phyloP scores from a whole-genome alignment of 2,888 invertebrate genomes.

The Escarpia spicata region DNA sequence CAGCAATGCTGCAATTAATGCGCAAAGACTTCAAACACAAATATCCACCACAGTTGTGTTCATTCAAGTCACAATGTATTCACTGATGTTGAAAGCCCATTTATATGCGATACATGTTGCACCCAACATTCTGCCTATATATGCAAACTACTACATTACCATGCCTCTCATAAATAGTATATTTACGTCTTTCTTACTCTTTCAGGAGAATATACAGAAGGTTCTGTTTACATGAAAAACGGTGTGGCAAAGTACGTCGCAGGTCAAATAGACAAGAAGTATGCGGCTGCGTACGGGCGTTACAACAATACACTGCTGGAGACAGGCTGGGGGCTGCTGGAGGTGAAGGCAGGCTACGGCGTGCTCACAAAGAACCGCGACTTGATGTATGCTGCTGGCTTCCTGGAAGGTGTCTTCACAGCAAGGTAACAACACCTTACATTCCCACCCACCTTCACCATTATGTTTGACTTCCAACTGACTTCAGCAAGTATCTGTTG shows the following conservation, averaged over 20 bases:
- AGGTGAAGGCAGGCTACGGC: conserved; percentile 53
- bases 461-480: background rate
- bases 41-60: too few species aligned
- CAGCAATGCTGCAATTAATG: too few species aligned
- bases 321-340: conserved; percentile 61
- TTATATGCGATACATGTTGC: too few species aligned
- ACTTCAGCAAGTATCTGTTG: too few species aligned
- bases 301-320: conserved; percentile 53
- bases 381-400: conserved; percentile 60
- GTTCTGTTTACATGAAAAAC: conserved; percentile 30
- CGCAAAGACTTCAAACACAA: too few species aligned
- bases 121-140: background rate
- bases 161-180: background rate
- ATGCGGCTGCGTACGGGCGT: conserved; percentile 51
- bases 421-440: conserved; percentile 48
- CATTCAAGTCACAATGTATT: too few species aligned
- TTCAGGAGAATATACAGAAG: conserved; percentile 29
- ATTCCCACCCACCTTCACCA: background rate
- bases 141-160: background rate
- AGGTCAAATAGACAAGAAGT: conserved; percentile 33
- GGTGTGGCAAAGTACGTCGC: conserved; percentile 13
- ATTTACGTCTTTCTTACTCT: background rate
- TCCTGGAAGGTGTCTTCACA: conserved; percentile 57
- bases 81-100: too few species aligned
- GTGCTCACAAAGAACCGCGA: conserved; percentile 42